Conservation (phyloP, 2,888 invertebrate genomes). For the Nymphalis c-album region DNA sequence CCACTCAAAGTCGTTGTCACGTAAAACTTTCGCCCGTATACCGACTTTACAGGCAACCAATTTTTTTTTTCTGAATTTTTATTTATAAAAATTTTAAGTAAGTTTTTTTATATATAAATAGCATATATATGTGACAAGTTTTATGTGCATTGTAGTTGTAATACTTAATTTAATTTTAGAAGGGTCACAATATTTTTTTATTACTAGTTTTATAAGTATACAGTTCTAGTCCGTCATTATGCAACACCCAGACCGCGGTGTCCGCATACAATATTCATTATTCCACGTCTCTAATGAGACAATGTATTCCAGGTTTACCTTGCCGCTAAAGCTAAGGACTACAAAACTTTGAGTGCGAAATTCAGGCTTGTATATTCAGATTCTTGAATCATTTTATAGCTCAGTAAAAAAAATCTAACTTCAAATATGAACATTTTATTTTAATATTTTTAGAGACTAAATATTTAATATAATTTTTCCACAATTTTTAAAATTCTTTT, state of each 20-base stretch:
- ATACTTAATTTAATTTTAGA: neutral
- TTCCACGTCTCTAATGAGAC: conserved; percentile 58
- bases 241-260: conserved; percentile 45
- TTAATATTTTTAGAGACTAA: too few species aligned
- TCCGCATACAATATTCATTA: conserved; percentile 63
- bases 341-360: conserved; percentile 33
- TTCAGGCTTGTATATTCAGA: conserved; percentile 28
- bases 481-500: too few species aligned
- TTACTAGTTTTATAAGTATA: conserved; percentile 17
- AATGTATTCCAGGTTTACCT: conserved; percentile 54
- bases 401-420: conserved; percentile 17
- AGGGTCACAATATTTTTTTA: neutral
- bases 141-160: too few species aligned
- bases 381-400: conserved; percentile 13
- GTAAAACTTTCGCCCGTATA: too few species aligned
- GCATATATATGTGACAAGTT: too few species aligned
- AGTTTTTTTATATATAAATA: too few species aligned
- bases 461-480: too few species aligned
- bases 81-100: too few species aligned
- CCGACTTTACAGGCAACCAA: too few species aligned
- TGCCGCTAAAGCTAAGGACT: conserved; percentile 33
- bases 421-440: conserved; percentile 2
- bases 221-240: conserved; percentile 45
- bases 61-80: too few species aligned
- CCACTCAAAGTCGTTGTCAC: too few species aligned